Evolutionary conservation across 2,888 invertebrate genomes (phyloP).

Genomic region (Chymomyza caudatula): DNA sequence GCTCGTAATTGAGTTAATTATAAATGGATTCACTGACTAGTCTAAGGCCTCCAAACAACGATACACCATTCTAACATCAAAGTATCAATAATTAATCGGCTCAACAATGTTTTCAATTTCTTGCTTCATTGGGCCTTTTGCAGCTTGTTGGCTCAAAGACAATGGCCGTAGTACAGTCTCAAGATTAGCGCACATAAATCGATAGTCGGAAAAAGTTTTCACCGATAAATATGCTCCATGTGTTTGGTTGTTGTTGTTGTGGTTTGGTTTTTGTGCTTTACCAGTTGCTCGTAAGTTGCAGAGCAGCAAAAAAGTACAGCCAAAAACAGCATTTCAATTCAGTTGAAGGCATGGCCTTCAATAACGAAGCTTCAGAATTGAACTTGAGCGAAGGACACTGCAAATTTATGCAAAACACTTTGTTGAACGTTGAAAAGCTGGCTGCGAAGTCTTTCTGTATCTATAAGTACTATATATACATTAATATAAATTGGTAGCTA

Average conservation of each 20-base stretch:
- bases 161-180: neutral
- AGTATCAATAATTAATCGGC: slow-evolving; percentile 71
- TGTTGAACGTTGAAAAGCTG: neutral
- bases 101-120: slow-evolving; percentile 70
- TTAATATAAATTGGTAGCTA: neutral
- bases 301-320: neutral
- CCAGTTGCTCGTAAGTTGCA: neutral
- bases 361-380: neutral
- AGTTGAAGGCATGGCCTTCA: slow-evolving; percentile 3
- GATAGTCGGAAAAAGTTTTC: slow-evolving; percentile 9
- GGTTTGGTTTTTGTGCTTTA: neutral
- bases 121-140: slow-evolving; percentile 59
- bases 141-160: slow-evolving; percentile 18
- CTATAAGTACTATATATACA: too few species aligned
- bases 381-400: slow-evolving; percentile 6
- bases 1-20: slow-evolving; percentile 60
- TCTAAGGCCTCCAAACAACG: neutral
- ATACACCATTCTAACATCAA: slow-evolving; percentile 49
- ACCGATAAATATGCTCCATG: too few species aligned
- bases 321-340: too few species aligned
- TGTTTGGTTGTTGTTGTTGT: too few species aligned
- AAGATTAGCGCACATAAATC: slow-evolving; percentile 5
- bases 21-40: slow-evolving; percentile 58
- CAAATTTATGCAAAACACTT: neutral
- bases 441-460: too few species aligned